Conservation (phyloP, 2,888 invertebrate species). For the Mayetiola destructor region DNA sequence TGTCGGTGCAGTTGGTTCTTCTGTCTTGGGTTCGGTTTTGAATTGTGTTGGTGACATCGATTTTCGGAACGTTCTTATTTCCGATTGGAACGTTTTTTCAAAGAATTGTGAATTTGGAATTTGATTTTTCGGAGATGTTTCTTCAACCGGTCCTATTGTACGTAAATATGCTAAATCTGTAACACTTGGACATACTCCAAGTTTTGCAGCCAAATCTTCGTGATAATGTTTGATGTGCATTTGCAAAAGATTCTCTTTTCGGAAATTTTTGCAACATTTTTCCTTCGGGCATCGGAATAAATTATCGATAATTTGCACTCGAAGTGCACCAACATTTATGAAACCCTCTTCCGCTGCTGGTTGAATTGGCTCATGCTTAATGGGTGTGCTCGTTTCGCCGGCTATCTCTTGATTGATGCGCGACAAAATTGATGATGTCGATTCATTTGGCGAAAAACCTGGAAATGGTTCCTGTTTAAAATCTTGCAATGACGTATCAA, state of each 20-base stretch:
- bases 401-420: not conserved
- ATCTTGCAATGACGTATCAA: not conserved
- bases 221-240: conserved; percentile 95
- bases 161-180: conserved; percentile 72
- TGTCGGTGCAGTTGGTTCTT: not conserved
- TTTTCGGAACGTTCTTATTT: conserved; percentile 26
- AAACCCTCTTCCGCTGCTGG: conserved; percentile 15
- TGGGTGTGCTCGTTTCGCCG: conserved; percentile 2
- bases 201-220: conserved; percentile 42
- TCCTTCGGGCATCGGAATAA: conserved; percentile 60
- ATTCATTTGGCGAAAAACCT: conserved; percentile 12
- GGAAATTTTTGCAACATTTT: conserved; percentile 75
- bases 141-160: conserved; percentile 45
- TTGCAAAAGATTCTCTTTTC: conserved; percentile 77
- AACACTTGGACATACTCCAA: conserved; percentile 73
- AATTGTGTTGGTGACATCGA: not conserved
- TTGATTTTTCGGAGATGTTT: conserved; percentile 31
- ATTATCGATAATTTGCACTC: conserved; percentile 55
- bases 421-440: not conserved
- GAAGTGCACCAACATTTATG: conserved; percentile 43
- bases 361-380: not conserved
- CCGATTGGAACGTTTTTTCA: conserved; percentile 35
- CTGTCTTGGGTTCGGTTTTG: not conserved
- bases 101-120: conserved; percentile 34
- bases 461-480: conserved; percentile 1